A percentile compares a stretch with the other conserved stretches of the same genome.
Conservation (phyloP, 2,888 invertebrate genomes). For the Ophioninae sp. region DNA sequence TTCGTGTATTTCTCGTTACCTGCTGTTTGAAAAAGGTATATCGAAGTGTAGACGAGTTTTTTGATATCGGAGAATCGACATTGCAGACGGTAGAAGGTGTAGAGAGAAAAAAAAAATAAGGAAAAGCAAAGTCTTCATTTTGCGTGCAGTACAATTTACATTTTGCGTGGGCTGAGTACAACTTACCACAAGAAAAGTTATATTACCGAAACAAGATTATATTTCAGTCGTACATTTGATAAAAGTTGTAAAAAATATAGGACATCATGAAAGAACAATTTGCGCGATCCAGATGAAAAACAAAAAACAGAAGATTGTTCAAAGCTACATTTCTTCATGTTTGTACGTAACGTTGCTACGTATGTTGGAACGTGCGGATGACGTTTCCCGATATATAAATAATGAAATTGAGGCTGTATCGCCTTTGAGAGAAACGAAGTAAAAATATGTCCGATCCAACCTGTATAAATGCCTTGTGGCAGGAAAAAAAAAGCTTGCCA, state of each 20-base stretch:
- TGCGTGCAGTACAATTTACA: too few relatives aligned
- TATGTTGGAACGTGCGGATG: neutral
- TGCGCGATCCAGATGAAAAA: neutral
- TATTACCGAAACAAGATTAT: neutral
- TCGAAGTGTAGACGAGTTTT: neutral
- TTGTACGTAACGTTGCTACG: neutral
- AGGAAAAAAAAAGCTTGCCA: slow-evolving; percentile 15
- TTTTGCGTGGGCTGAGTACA: neutral
- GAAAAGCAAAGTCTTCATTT: neutral
- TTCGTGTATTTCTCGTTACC: neutral
- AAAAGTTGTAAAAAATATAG: neutral
- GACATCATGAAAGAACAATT: neutral
- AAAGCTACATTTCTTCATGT: neutral
- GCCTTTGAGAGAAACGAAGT: slow-evolving; percentile 17
- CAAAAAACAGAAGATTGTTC: neutral
- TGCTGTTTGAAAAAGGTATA: neutral
- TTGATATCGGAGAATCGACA: neutral
- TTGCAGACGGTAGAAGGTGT: neutral
- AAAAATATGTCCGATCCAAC: slow-evolving; percentile 19
- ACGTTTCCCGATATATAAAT: slow-evolving; percentile 19
- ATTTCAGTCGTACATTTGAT: neutral
- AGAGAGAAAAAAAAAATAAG: neutral
- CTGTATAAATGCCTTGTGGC: neutral
- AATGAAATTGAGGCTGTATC: slow-evolving; percentile 9
- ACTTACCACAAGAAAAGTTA: neutral